Evolutionary conservation across 2,888 invertebrate genomes (phyloP), one percentile per base, ranked within the genome.

Genomic region (Exephanes ischioxanthus): DNA sequence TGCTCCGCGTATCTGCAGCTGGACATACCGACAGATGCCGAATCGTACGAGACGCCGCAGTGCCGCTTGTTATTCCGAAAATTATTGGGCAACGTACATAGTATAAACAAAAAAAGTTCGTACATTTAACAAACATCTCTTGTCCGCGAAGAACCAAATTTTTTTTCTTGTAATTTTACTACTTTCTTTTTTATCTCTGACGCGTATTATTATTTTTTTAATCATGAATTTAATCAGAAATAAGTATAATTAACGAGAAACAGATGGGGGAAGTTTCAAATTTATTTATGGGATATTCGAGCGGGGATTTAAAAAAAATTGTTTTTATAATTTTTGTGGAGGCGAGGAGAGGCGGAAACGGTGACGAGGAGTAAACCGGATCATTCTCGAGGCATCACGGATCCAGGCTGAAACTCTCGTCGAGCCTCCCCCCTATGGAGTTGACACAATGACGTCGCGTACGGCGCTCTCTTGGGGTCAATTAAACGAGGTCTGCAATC

Each of bases 401-500:
- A 30, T 30, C 14, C 33, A 7, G 4, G 16, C 30, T 63, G 63
- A 72, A 72, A 72, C 37, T 58, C 55, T 19, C 33, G 33, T 58
- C 33, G 41, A 37, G 33, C 37, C 6, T 4, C 72, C 45, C 55
- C 66, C 67, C 26, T 75, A 71, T 66, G 71, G 77, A 77, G 77
- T 71, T 53, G 33, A 48, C 55, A 66, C 71, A 77, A 83, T 83
- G 76, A 77, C 67, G 76, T 41, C 37, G 55, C 51, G 70, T 22
- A 51, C 48, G 9, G 6, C 51, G 53, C 71, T 26, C 26, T 68
- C 45, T 3, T 45, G 73, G 63, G 61, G 77, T 81, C 73, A 78
- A 78, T 78, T 79, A 85, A 85, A 78, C 48, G 33, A 53, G 19
- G 70, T 37, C 41, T 22, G 63, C 73, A 70, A 85, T 85, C 68